These are phyloP conservation scores for Platalea minor DNA, from an alignment of 2,797 vertebrate genomes.

Conservation along the genomic window DNA sequence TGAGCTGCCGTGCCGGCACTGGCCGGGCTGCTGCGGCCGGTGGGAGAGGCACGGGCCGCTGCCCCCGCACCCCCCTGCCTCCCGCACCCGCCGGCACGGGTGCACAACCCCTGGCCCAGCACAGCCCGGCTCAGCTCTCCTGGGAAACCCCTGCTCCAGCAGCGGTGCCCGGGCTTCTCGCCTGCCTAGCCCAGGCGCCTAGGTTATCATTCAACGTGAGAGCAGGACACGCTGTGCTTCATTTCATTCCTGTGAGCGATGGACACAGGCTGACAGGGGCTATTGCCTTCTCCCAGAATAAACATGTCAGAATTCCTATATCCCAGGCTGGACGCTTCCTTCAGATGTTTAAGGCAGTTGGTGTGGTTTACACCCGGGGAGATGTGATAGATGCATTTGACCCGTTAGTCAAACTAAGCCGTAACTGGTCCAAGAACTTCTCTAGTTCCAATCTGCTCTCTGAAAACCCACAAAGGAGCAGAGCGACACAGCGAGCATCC, in stretches of 20 bases:
- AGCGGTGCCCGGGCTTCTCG: neutral
- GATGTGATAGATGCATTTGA: neutral
- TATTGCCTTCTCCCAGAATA: too few relatives aligned
- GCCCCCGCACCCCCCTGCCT: neutral
- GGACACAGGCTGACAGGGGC: neutral
- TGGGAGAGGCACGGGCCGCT: neutral
- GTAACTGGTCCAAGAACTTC: neutral
- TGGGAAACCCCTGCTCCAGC: neutral
- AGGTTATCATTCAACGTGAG: rapidly evolving
- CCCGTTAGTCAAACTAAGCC: neutral
- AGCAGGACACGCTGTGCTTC: neutral
- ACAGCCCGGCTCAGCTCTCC: too few relatives aligned
- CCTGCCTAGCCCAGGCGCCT: rapidly evolving
- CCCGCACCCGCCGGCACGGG: rapidly evolving
- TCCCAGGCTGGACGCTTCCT: too few relatives aligned
- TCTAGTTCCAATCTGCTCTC: neutral
- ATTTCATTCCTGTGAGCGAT: rapidly evolving
- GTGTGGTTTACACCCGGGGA: too few relatives aligned
- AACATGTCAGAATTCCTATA: rapidly evolving
- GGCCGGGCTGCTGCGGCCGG: neutral
- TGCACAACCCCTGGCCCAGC: neutral
- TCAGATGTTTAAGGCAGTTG: neutral
- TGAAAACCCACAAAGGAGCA: neutral
- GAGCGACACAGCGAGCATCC: neutral
- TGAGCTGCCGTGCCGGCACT: rapidly evolving